Conservation (phyloP, 2,797 vertebrate species). For the Acanthurus tractus region DNA sequence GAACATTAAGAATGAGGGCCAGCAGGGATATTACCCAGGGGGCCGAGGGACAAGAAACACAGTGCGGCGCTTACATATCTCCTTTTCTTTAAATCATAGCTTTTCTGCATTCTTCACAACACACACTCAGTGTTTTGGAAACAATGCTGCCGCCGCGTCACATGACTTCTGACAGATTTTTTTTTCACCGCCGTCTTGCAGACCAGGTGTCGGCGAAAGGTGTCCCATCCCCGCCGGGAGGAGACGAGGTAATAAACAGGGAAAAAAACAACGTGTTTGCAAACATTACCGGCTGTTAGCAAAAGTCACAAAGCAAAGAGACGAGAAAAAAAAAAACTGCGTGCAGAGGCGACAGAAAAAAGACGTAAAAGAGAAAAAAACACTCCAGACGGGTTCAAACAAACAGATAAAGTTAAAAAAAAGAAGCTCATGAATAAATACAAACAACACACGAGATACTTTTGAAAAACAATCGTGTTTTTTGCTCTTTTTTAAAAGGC, state of each 20-base stretch:
- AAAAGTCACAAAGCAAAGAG: constrained; percentile 55
- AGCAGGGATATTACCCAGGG: constrained; percentile 37
- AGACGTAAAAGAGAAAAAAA: constrained; percentile 2
- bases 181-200: constrained; percentile 23
- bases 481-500: constrained; percentile 9
- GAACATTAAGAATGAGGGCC: constrained; percentile 36
- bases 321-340: constrained; percentile 19
- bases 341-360: constrained; percentile 30
- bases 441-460: background rate
- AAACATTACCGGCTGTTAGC: constrained; percentile 45
- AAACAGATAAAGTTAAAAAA: background rate
- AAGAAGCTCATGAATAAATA: constrained; percentile 44
- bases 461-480: constrained; percentile 17
- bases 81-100: background rate
- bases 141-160: background rate
- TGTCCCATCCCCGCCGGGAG: background rate
- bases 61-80: constrained; percentile 8
- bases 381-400: constrained; percentile 12
- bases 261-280: constrained; percentile 23
- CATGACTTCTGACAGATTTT: constrained; percentile 7
- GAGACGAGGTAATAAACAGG: constrained; percentile 26
- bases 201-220: background rate
- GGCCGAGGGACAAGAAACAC: constrained; percentile 13
- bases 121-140: constrained; percentile 1
- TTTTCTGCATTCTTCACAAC: constrained; percentile 1